These are phyloP conservation scores for Pachyrhynchus sulphureomaculatus DNA, from an alignment of 1,140 invertebrate genomes.

Conservation along the genomic window DNA sequence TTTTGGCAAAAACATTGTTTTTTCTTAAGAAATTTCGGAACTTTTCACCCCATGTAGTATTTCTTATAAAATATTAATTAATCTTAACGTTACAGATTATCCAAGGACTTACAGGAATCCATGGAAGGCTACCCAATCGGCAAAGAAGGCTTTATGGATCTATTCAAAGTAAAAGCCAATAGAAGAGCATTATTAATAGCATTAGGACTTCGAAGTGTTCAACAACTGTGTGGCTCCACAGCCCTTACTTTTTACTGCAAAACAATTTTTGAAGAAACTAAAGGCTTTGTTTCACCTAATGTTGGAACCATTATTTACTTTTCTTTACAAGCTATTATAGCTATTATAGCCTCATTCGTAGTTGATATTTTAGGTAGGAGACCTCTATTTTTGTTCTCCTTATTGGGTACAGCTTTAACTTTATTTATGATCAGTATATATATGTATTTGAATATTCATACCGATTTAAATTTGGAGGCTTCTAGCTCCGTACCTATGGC, in stretches of 20 bases:
- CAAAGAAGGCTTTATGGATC: conserved; percentile 54
- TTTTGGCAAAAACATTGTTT: too few species aligned
- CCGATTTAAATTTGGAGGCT: conserved; percentile 41
- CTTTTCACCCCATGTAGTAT: too few species aligned
- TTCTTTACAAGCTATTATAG: conserved; percentile 64
- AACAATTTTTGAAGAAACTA: conserved; percentile 66
- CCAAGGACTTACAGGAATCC: conserved; percentile 44
- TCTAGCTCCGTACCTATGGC: conserved; percentile 62
- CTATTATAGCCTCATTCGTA: conserved; percentile 61
- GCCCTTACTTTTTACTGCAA: conserved; percentile 73
- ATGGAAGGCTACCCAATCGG: conserved; percentile 6
- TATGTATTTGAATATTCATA: conserved; percentile 56
- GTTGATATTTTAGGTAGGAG: conserved; percentile 73
- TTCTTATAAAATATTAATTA: too few species aligned
- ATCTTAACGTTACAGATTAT: conserved; percentile 9
- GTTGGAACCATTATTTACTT: conserved; percentile 60
- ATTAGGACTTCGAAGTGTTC: conserved; percentile 66
- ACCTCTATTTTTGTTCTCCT: conserved; percentile 64
- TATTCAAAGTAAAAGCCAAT: conserved; percentile 59
- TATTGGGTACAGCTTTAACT: conserved; percentile 53
- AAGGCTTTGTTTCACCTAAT: conserved; percentile 46
- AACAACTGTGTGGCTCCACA: conserved; percentile 74
- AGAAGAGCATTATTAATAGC: conserved; percentile 63
- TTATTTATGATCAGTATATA: conserved; percentile 59
- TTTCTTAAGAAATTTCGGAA: too few species aligned